phyloP scores from a whole-genome alignment of 1,140 invertebrate genomes.

The Drosophila mayri region DNA sequence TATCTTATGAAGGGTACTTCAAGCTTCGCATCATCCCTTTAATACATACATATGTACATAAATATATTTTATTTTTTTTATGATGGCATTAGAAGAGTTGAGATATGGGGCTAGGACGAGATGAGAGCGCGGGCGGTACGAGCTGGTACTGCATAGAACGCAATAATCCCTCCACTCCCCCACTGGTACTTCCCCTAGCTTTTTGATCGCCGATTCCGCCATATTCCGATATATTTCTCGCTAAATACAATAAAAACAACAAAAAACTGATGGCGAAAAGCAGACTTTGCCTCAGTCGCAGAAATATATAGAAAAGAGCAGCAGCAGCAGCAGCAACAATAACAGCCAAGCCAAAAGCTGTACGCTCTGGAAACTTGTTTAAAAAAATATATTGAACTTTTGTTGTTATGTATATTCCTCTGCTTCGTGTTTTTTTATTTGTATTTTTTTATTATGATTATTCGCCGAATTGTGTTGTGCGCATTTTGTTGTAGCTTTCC shows the following conservation, averaged over 20 bases:
- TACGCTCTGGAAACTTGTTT: constrained; percentile 70
- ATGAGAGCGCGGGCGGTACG: constrained; percentile 31
- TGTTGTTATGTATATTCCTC: constrained; percentile 40
- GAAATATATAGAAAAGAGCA: constrained; percentile 31
- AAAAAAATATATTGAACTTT: constrained; percentile 62
- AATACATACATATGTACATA: no score
- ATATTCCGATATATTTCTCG: constrained; percentile 26
- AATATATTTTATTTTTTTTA: background rate
- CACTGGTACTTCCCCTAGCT: constrained; percentile 6
- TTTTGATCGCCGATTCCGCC: constrained; percentile 13
- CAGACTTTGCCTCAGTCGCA: constrained; percentile 35
- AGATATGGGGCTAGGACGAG: constrained; percentile 5
- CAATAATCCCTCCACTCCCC: constrained; percentile 28
- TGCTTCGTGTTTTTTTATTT: constrained; percentile 33
- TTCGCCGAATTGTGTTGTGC: constrained; percentile 78
- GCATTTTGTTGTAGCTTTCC: constrained; percentile 80
- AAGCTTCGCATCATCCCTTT: background rate
- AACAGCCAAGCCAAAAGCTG: constrained; percentile 27
- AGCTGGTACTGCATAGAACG: constrained; percentile 63
- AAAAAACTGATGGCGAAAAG: constrained; percentile 23
- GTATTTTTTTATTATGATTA: constrained; percentile 45
- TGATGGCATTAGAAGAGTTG: constrained; percentile 19
- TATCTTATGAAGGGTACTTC: constrained; percentile 5
- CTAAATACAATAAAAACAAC: constrained; percentile 11
- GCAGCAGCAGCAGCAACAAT: constrained; percentile 38